Conservation (phyloP, 2,888 invertebrate genomes). For the Luperina nickerlii region DNA sequence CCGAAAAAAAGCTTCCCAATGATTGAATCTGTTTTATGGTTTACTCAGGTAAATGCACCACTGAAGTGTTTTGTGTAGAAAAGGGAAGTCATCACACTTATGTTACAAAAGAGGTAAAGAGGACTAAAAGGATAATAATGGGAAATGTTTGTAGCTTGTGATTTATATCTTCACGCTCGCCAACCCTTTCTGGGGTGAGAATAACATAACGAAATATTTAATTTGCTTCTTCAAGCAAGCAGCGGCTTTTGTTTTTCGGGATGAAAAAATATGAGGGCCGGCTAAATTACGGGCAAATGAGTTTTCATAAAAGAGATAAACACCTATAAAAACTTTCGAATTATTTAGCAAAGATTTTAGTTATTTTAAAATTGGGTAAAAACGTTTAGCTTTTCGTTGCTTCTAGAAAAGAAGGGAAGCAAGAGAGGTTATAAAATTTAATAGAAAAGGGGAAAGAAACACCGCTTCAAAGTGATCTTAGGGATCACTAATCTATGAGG, state of each 20-base stretch:
- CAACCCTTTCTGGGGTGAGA: slow-evolving; percentile 7
- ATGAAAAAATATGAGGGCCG: neutral
- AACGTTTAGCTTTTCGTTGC: neutral
- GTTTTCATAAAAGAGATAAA: neutral
- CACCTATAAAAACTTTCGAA: neutral
- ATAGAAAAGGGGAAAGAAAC: neutral
- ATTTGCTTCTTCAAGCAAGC: neutral
- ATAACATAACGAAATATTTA: slow-evolving; percentile 12
- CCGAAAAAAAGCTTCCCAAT: slow-evolving; percentile 55
- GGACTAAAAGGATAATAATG: slow-evolving; percentile 43
- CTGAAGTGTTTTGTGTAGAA: slow-evolving; percentile 42
- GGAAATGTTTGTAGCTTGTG: slow-evolving; percentile 44
- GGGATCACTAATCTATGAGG: neutral
- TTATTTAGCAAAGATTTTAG: neutral
- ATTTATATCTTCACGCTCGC: slow-evolving; percentile 37
- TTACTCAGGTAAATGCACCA: slow-evolving; percentile 57
- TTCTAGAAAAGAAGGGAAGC: neutral
- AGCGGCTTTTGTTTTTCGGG: neutral
- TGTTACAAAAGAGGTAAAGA: slow-evolving; percentile 40
- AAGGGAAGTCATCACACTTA: slow-evolving; percentile 57
- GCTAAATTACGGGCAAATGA: neutral
- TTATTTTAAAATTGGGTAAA: neutral
- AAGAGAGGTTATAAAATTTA: neutral
- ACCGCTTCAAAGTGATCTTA: neutral
- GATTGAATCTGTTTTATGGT: slow-evolving; percentile 58